Evolutionary conservation across 92 coral and sea anemone genomes (phyloP).

Genomic region (Pocillopora meandrina): DNA sequence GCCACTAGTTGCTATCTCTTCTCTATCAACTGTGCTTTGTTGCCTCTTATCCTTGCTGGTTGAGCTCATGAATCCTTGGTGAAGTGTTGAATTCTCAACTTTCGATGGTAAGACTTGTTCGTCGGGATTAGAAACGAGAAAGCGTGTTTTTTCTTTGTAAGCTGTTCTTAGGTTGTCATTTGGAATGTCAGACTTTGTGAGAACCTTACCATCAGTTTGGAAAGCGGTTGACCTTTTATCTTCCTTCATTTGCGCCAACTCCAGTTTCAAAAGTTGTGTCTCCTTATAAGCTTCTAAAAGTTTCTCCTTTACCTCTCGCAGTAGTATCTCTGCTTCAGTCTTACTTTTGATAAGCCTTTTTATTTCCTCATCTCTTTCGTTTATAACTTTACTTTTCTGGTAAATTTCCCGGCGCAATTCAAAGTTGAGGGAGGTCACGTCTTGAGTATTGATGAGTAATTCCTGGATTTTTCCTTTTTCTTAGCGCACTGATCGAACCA

Average conservation of each 20-base stretch:
- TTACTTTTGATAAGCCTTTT: slow-evolving; percentile 5
- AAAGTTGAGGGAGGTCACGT: slow-evolving; percentile 3
- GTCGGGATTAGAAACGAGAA: neutral
- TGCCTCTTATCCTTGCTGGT: neutral
- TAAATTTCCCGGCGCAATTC: slow-evolving; percentile 23
- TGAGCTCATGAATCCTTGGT: neutral
- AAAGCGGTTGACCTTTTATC: neutral
- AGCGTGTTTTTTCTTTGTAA: neutral
- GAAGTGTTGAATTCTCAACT: neutral
- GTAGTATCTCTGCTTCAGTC: slow-evolving; percentile 7
- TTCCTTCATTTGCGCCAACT: neutral
- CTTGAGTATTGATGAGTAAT: neutral
- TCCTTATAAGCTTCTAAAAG: slow-evolving; percentile 21
- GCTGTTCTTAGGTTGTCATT: neutral
- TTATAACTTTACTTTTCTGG: neutral
- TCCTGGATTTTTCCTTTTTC: slow-evolving; percentile 10
- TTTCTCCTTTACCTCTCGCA: slow-evolving; percentile 5
- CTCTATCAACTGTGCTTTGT: neutral
- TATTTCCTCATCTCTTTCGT: slow-evolving; percentile 24
- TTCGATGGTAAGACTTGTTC: neutral
- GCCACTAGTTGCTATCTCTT: neutral
- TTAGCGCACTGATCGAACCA: slow-evolving; percentile 8
- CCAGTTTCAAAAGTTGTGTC: neutral
- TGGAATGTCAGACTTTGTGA: neutral
- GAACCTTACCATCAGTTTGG: neutral